A percentile compares a stretch with the other conserved stretches of the same genome.
phyloP scores from a whole-genome alignment of 2,113 vertebrate genomes.

The rabbit (Oryctolagus cuniculus) region DNA sequence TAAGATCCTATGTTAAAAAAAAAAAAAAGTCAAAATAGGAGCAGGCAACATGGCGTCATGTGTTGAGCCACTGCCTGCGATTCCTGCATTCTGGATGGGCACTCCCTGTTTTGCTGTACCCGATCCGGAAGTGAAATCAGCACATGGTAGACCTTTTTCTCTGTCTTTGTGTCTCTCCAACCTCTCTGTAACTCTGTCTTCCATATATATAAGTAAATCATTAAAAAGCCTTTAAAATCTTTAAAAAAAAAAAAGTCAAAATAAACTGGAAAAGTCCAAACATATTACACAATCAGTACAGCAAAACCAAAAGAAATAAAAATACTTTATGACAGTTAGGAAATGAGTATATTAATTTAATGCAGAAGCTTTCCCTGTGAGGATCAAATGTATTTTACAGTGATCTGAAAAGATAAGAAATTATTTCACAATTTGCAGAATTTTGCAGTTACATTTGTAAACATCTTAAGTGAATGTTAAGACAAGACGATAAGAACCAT shows the following conservation, averaged over 20 bases:
- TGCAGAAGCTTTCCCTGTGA: background rate
- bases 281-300: background rate
- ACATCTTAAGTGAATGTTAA: background rate
- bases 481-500: background rate
- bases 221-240: too few species aligned
- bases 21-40: too few species aligned
- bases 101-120: too few species aligned
- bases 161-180: too few species aligned
- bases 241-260: background rate
- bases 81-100: too few species aligned
- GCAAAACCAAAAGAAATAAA: conserved; percentile 12
- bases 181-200: too few species aligned
- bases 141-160: too few species aligned
- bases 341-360: conserved; percentile 11
- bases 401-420: background rate
- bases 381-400: background rate
- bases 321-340: background rate
- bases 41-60: too few species aligned
- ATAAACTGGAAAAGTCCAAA: background rate
- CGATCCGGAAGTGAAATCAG: too few species aligned
- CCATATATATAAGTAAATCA: too few species aligned
- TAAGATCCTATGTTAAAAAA: background rate
- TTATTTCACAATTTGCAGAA: background rate
- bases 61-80: too few species aligned
- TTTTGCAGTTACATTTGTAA: background rate